Evolutionary conservation across 2,113 vertebrate species (phyloP).

Genomic region (Mixornis gularis): DNA sequence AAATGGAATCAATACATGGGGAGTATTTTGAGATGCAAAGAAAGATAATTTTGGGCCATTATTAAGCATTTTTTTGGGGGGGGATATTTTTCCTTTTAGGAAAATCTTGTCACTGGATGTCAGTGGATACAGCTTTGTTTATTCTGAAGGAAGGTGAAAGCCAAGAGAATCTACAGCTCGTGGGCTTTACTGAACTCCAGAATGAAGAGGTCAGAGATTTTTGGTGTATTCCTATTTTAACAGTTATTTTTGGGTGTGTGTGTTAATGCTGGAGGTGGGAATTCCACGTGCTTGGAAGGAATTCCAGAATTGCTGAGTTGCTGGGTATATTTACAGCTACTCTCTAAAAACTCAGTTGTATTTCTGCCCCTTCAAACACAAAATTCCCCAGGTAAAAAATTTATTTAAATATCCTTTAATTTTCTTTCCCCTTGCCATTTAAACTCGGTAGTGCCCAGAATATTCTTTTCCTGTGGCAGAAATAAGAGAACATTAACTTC

Average conservation of each 20-base stretch:
- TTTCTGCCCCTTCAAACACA: neutral
- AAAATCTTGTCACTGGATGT: conserved; percentile 77
- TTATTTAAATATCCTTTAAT: neutral
- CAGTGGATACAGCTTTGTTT: conserved; percentile 84
- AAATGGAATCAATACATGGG: neutral
- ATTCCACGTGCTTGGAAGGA: neutral
- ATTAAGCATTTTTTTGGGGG: neutral
- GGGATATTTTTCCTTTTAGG: conserved; percentile 56
- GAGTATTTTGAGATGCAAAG: neutral
- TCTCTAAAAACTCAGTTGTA: neutral
- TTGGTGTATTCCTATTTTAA: neutral
- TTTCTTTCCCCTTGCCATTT: neutral
- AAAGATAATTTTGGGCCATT: neutral
- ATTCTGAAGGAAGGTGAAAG: conserved; percentile 76
- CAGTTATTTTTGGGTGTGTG: neutral
- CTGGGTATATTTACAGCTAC: neutral
- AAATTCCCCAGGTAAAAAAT: neutral
- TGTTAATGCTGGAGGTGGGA: neutral
- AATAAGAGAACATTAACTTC: neutral
- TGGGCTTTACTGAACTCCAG: conserved; percentile 82
- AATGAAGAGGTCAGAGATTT: conserved; percentile 78
- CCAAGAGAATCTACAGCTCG: conserved; percentile 76
- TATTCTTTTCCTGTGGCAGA: neutral
- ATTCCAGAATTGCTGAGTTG: neutral
- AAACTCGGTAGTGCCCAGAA: neutral